These are phyloP conservation scores for Probosciger aterrimus DNA, from an alignment of 2,113 vertebrate genomes.

Conservation along the genomic window DNA sequence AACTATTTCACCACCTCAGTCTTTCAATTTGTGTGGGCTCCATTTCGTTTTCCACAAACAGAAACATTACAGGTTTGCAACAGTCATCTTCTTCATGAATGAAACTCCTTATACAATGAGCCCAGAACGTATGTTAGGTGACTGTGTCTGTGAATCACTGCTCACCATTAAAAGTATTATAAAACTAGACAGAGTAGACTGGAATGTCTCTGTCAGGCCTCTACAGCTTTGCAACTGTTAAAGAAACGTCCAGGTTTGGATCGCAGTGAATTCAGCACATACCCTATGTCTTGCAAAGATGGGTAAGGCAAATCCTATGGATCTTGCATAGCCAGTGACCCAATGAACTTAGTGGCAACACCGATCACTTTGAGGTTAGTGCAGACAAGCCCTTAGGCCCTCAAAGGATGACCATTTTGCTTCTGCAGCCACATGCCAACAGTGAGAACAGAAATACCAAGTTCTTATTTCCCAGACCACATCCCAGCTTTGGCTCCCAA, in stretches of 20 bases:
- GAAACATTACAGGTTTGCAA: not conserved
- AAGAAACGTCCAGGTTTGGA: not conserved
- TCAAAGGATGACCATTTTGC: not conserved
- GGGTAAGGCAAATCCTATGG: not conserved
- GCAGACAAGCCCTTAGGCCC: not conserved
- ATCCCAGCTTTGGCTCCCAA: not conserved
- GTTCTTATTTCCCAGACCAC: not conserved
- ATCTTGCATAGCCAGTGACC: not conserved
- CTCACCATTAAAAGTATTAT: not conserved
- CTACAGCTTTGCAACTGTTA: not conserved
- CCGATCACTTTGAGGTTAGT: not conserved
- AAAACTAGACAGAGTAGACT: not conserved
- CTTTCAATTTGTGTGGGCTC: not conserved
- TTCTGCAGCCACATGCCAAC: not conserved
- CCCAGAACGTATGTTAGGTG: not conserved
- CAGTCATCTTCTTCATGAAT: not conserved
- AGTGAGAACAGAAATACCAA: not conserved
- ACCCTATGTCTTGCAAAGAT: accelerated
- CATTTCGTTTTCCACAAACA: slow-evolving; percentile 10
- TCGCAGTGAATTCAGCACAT: not conserved
- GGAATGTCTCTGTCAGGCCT: not conserved
- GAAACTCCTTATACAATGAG: not conserved
- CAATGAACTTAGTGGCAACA: accelerated
- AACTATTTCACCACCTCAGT: not conserved
- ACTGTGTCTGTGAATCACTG: not conserved